A percentile compares a stretch with the other conserved stretches of the same genome.
Conservation (phyloP, 2,797 vertebrate species). For the Okamejei kenojei region DNA sequence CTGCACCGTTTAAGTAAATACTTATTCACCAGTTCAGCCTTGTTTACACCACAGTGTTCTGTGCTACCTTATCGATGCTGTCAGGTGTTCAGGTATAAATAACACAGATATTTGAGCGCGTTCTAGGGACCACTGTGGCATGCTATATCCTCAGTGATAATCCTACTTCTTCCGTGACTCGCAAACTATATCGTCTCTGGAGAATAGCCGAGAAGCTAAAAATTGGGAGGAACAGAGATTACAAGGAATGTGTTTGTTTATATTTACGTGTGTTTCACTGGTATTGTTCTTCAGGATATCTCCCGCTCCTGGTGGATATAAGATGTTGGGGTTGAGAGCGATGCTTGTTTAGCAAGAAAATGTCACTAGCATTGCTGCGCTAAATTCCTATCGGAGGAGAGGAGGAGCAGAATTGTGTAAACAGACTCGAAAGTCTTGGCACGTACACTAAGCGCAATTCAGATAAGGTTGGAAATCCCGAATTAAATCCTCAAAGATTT, state of each 20-base stretch:
- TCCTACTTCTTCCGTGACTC: neutral
- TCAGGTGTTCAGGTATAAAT: neutral
- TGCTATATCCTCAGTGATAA: neutral
- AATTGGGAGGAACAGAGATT: neutral
- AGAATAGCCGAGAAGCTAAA: neutral
- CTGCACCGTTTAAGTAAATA: too few species aligned
- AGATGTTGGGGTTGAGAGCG: neutral
- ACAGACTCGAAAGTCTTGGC: constrained; percentile 6
- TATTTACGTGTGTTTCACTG: neutral
- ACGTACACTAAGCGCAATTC: too few species aligned
- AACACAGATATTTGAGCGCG: neutral
- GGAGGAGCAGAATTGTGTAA: neutral
- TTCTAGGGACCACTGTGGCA: too few species aligned
- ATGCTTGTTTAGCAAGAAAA: constrained; percentile 14
- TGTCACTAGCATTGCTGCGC: neutral
- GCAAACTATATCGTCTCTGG: neutral
- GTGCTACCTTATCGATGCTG: neutral
- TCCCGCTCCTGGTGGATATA: neutral
- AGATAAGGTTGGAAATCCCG: neutral
- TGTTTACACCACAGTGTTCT: neutral
- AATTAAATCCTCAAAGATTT: neutral
- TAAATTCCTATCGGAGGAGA: neutral
- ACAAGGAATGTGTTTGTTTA: neutral
- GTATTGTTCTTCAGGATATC: neutral
- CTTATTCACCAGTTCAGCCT: too few species aligned